These are phyloP conservation scores for Aporophyla nigra DNA, from an alignment of 2,888 invertebrate genomes.

Conservation along the genomic window DNA sequence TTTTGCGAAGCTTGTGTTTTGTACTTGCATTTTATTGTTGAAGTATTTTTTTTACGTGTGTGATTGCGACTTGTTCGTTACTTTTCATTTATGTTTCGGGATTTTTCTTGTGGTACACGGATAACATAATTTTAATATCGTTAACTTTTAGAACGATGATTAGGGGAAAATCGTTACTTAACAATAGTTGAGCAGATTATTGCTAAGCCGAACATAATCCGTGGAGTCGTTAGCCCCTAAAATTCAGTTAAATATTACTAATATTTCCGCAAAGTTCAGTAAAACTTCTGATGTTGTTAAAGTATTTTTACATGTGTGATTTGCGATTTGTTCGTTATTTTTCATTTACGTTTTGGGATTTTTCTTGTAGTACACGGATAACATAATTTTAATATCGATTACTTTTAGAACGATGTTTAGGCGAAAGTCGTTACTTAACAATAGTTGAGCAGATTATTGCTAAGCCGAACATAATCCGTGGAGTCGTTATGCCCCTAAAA, in stretches of 20 bases:
- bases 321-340: background rate
- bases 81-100: background rate
- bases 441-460: background rate
- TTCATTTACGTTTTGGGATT: background rate
- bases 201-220: background rate
- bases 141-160: background rate
- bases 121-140: background rate
- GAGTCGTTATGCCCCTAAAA: background rate
- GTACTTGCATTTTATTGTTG: background rate
- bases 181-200: background rate
- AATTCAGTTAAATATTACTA: background rate
- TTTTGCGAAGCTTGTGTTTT: background rate
- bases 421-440: background rate
- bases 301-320: background rate
- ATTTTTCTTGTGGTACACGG: too few relatives aligned
- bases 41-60: background rate
- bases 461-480: background rate
- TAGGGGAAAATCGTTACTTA: background rate
- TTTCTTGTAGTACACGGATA: too few relatives aligned
- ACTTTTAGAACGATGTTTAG: background rate
- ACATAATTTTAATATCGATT: background rate
- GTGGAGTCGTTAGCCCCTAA: background rate
- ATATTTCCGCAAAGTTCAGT: too few relatives aligned
- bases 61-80: background rate
- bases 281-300: background rate